Conservation (phyloP, 2,113 vertebrate species). For the Marcusenius ussheri region DNA sequence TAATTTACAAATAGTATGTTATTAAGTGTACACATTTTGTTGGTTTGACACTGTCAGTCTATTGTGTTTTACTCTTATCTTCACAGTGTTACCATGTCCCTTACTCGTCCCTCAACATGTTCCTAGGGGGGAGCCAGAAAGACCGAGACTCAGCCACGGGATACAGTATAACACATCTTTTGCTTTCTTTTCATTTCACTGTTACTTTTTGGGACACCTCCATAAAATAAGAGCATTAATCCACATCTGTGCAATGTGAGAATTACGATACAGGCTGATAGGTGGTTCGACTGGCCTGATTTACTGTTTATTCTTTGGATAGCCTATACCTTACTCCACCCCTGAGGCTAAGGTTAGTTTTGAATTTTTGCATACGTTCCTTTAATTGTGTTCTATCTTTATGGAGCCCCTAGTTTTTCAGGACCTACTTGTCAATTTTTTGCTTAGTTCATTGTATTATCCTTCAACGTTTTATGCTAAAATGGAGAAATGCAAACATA, state of each 20-base stretch:
- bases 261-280: not conserved
- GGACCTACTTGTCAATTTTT: not conserved
- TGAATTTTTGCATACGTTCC: not conserved
- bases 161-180: conserved; percentile 49
- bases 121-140: conserved; percentile 51
- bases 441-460: not conserved
- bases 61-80: not conserved
- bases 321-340: not conserved
- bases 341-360: not conserved
- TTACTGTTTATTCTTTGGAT: not conserved
- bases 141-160: conserved; percentile 58
- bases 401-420: not conserved
- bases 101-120: conserved; percentile 59
- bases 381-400: not conserved
- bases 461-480: not conserved
- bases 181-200: not conserved
- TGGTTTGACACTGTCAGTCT: not conserved
- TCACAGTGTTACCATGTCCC: conserved; percentile 55
- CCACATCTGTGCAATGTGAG: too few relatives aligned
- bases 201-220: not conserved
- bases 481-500: not conserved
- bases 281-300: not conserved
- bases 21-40: not conserved
- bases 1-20: not conserved
- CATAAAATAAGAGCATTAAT: too few relatives aligned